phyloP scores from a whole-genome alignment of 2,888 invertebrate species.

The Cosmopolites sordidus region DNA sequence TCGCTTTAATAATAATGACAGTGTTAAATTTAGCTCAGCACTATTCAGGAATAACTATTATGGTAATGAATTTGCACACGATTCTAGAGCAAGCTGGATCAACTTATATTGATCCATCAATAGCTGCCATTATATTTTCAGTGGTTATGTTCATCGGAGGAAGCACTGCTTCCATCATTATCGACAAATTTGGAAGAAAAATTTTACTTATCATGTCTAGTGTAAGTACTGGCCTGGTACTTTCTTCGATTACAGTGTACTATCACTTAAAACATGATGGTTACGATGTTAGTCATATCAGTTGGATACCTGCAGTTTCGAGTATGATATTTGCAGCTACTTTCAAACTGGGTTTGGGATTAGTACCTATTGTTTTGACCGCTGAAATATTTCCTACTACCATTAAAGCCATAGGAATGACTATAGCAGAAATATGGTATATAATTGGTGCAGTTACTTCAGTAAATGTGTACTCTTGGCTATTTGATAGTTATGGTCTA shows the following conservation, averaged over 20 bases:
- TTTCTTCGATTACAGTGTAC: constrained; percentile 40
- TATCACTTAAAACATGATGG: constrained; percentile 40
- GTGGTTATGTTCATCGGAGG: constrained; percentile 42
- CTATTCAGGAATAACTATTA: constrained; percentile 44
- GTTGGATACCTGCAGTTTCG: constrained; percentile 43
- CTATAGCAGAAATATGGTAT: constrained; percentile 33
- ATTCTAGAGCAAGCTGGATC: constrained; percentile 42
- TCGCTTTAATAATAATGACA: constrained; percentile 43
- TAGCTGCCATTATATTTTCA: constrained; percentile 43
- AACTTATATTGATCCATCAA: constrained; percentile 37
- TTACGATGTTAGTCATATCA: constrained; percentile 35
- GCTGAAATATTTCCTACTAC: constrained; percentile 43
- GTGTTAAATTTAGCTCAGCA: constrained; percentile 45
- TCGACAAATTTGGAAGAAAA: constrained; percentile 44
- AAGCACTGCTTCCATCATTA: constrained; percentile 36
- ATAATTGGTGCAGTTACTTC: constrained; percentile 31
- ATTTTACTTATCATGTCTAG: constrained; percentile 40
- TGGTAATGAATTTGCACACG: constrained; percentile 45
- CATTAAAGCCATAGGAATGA: constrained; percentile 42
- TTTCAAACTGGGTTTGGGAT: constrained; percentile 42
- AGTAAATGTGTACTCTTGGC: constrained; percentile 32
- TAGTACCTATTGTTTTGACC: constrained; percentile 43
- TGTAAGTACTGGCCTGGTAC: constrained; percentile 39
- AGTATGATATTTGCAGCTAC: constrained; percentile 42
- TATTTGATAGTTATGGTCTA: constrained; percentile 29